Conservation (phyloP, 2,797 vertebrate genomes). For the Scolopax rusticola region DNA sequence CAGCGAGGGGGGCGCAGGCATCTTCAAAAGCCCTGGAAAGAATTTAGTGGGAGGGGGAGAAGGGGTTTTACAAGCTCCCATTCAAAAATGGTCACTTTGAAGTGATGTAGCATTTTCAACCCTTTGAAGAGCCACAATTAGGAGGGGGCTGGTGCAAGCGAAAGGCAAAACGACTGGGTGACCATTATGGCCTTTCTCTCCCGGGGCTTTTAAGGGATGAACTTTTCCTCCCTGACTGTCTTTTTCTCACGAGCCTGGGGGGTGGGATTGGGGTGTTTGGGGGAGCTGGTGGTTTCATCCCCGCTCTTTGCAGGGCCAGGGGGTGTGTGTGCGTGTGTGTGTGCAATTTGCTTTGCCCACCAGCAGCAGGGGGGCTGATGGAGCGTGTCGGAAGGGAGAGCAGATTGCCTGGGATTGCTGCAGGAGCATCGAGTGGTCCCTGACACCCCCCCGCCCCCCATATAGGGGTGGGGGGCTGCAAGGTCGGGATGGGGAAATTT, state of each 20-base stretch:
- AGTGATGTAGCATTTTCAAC: constrained; percentile 72
- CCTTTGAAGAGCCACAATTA: constrained; percentile 73
- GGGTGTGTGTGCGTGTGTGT: background rate
- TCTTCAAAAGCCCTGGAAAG: constrained; percentile 70
- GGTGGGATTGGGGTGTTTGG: background rate
- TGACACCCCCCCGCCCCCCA: background rate
- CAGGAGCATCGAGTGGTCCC: background rate
- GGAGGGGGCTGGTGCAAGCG: constrained; percentile 45
- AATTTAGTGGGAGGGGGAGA: constrained; percentile 60
- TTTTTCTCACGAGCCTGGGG: background rate
- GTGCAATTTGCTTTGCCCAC: background rate
- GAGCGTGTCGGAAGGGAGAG: background rate
- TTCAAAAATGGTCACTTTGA: constrained; percentile 76
- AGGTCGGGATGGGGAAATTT: fast-evolving
- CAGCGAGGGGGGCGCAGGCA: background rate
- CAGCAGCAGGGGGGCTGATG: background rate
- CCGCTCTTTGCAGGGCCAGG: background rate
- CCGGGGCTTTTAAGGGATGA: constrained; percentile 21
- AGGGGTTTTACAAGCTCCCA: constrained; percentile 71
- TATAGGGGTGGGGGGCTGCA: background rate
- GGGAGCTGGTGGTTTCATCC: background rate
- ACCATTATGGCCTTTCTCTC: constrained; percentile 25
- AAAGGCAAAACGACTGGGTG: constrained; percentile 48
- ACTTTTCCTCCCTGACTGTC: constrained; percentile 42
- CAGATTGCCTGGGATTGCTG: background rate